Evolutionary conservation across 1,140 invertebrate species (phyloP), one percentile per base, ranked within the genome.

Genomic region (Piezodorus guildinii): DNA sequence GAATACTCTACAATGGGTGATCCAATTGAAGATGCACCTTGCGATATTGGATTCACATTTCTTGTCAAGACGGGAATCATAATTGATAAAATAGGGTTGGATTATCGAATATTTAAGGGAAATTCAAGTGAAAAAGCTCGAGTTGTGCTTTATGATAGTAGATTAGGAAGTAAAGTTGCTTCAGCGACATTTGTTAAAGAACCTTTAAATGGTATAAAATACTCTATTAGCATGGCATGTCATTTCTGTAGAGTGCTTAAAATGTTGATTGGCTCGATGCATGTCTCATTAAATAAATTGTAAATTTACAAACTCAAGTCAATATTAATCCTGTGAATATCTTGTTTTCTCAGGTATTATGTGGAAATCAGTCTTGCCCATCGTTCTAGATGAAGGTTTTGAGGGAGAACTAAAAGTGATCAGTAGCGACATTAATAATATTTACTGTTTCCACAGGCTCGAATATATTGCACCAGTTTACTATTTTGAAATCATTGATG

Each of bases 21-120:
- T 23, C 15, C 52, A 16, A 56, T 56, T 25, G 23, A 15, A 23
- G 23, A 15, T 15, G 21, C 9, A 14, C 15, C 52, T 2, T 56
- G 52, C 27, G 52, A 56, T 16, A 25, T 56, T 56, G 52, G 52
- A 23, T 56, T 56, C 15, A 56, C 52, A 23, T 56, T 56, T 25
- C 19, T 56, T 25, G 52, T 56, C 5, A 56, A 56, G 14, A 56
- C 52, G 6, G 23, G 23, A 21, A 56, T 56, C 6, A 25, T 56
- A 25, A 19, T 56, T 27, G 9, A 56, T 23, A 21, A 15, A 25
- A 23, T 56, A 27, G 52, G 52, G 14, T 16, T 56, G 9, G 52
- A 56, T 56, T 27, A 56, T 25, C 14, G 9, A 16, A 15, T 56
- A 56, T 56, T 56, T 56, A 23, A 19, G 3, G 52, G 52, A 16